Evolutionary conservation across 2,888 invertebrate genomes (phyloP).

Genomic region (Heteromyza rotundicornis): DNA sequence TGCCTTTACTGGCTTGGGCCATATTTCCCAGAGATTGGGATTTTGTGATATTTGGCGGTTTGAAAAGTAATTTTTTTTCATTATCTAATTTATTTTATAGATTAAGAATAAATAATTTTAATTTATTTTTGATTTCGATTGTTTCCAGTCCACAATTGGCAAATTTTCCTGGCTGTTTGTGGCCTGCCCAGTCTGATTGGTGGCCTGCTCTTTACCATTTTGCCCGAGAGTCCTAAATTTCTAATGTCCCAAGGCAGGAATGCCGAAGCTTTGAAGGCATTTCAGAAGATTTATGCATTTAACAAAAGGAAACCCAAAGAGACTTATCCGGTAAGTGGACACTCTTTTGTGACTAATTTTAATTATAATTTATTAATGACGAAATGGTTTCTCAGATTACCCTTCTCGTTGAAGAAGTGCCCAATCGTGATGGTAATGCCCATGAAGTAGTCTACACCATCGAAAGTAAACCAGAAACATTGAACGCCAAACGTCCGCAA

Average conservation of each 20-base stretch:
- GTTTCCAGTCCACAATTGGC: slow-evolving; percentile 53
- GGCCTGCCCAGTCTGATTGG: slow-evolving; percentile 72
- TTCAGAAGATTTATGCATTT: slow-evolving; percentile 68
- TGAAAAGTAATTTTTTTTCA: slow-evolving; percentile 50
- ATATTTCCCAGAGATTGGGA: slow-evolving; percentile 72
- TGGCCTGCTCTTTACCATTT: slow-evolving; percentile 64
- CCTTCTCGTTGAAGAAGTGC: slow-evolving; percentile 47
- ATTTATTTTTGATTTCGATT: background rate
- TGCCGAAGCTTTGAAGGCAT: slow-evolving; percentile 47
- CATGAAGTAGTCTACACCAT: slow-evolving; percentile 44
- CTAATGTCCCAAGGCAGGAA: slow-evolving; percentile 56
- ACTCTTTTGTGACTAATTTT: too few relatives aligned
- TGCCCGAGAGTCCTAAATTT: slow-evolving; percentile 63
- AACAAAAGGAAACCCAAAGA: slow-evolving; percentile 71
- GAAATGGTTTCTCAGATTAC: slow-evolving; percentile 52
- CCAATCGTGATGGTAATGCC: slow-evolving; percentile 38
- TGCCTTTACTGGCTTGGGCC: slow-evolving; percentile 77
- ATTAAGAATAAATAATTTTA: background rate
- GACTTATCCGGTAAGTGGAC: slow-evolving; percentile 69
- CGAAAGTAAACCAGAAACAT: slow-evolving; percentile 30
- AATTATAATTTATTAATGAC: too few relatives aligned
- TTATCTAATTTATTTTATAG: background rate
- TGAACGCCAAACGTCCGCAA: slow-evolving; percentile 10
- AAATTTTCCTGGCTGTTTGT: slow-evolving; percentile 65
- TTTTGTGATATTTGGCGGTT: slow-evolving; percentile 61